Percentiles rank a stretch among this genome's conserved stretches.
Conservation (phyloP, 2,888 invertebrate genomes). For the Morinoia aosen region DNA sequence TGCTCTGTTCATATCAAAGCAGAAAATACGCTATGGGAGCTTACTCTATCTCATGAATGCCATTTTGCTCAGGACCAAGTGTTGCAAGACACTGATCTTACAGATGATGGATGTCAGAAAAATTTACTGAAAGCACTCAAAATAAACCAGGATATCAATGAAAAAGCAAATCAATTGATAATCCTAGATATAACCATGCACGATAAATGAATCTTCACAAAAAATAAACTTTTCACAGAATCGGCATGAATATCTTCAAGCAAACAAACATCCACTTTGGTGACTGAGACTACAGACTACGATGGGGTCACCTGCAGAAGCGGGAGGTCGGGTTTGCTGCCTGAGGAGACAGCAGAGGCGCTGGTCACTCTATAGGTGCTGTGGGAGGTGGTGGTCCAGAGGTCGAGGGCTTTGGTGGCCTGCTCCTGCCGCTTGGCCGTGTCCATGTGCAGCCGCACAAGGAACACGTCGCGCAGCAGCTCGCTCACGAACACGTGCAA, state of each 20-base stretch:
- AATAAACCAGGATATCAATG: background rate
- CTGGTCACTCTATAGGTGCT: constrained; percentile 42
- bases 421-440: constrained; percentile 79
- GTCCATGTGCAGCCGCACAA: constrained; percentile 81
- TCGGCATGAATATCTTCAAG: background rate
- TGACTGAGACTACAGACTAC: background rate
- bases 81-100: background rate
- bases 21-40: constrained; percentile 69
- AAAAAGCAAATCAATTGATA: background rate
- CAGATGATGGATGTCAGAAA: background rate
- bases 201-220: too few species aligned
- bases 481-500: constrained; percentile 87
- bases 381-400: constrained; percentile 83
- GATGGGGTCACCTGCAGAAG: constrained; percentile 75
- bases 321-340: constrained; percentile 73
- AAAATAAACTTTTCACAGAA: too few species aligned
- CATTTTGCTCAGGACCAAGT: background rate
- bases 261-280: background rate
- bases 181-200: background rate
- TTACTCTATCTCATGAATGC: constrained; percentile 39
- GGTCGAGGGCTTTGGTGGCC: constrained; percentile 82
- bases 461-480: constrained; percentile 88
- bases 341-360: constrained; percentile 12
- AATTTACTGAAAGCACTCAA: background rate
- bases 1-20: constrained; percentile 75